These are phyloP conservation scores for Anolis carolinensis DNA, from an alignment of 2,113 vertebrate species.

Conservation along the genomic window DNA sequence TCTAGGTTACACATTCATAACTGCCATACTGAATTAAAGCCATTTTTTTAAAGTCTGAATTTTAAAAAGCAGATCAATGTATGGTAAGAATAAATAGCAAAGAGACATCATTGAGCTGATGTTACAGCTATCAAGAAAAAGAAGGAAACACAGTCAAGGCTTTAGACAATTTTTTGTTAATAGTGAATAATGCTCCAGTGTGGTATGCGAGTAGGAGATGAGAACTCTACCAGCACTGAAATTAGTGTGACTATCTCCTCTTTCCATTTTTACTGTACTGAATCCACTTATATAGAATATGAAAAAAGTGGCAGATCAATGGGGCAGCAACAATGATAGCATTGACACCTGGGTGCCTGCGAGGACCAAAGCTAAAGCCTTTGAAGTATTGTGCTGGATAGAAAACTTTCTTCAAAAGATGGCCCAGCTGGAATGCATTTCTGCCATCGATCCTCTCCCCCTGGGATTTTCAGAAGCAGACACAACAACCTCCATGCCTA, in stretches of 20 bases:
- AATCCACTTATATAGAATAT: neutral
- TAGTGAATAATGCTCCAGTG: too few species aligned
- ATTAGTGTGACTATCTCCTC: neutral
- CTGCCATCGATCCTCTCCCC: slow-evolving; percentile 40
- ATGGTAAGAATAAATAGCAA: too few species aligned
- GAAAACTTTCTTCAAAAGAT: slow-evolving; percentile 42
- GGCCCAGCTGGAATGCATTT: slow-evolving; percentile 47
- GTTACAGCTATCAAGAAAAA: too few species aligned
- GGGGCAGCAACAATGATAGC: slow-evolving; percentile 42
- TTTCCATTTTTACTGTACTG: neutral
- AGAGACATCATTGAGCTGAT: too few species aligned
- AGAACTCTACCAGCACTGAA: neutral
- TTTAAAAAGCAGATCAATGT: too few species aligned
- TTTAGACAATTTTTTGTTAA: too few species aligned
- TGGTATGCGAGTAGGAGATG: too few species aligned
- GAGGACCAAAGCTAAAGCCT: slow-evolving; percentile 31
- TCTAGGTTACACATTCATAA: too few species aligned
- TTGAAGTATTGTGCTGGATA: slow-evolving; percentile 30
- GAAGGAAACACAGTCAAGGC: too few species aligned
- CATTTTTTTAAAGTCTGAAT: too few species aligned
- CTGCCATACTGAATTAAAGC: too few species aligned
- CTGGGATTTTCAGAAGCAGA: slow-evolving; percentile 30
- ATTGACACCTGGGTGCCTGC: slow-evolving; percentile 34
- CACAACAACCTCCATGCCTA: neutral
- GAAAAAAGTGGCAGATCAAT: neutral